Conservation (phyloP, 2,888 invertebrate genomes). For the Carterocephalus palaemon region DNA sequence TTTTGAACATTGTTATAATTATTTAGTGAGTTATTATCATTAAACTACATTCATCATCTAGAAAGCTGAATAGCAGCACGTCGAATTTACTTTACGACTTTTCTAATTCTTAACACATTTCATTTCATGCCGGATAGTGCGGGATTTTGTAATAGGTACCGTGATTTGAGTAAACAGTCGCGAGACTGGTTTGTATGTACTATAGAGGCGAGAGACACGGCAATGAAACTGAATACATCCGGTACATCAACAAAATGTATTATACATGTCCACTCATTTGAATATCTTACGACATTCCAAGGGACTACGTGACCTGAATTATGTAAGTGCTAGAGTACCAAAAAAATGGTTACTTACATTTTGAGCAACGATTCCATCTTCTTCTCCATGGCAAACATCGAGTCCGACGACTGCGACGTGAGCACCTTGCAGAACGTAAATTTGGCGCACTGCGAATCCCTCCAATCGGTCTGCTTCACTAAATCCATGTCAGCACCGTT, state of each 20-base stretch:
- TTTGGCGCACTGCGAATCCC: slow-evolving; percentile 87
- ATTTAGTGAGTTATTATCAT: no score
- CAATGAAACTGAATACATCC: slow-evolving; percentile 16
- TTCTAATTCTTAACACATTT: slow-evolving; percentile 20
- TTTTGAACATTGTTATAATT: no score
- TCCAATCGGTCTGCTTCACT: slow-evolving; percentile 81
- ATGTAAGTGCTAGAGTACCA: slow-evolving; percentile 24
- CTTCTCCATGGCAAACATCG: slow-evolving; percentile 87
- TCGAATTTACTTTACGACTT: slow-evolving; percentile 14
- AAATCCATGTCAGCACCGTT: slow-evolving; percentile 68
- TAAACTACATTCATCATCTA: no score
- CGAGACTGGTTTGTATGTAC: slow-evolving; percentile 11
- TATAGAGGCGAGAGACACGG: slow-evolving; percentile 5
- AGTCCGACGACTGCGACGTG: slow-evolving; percentile 83
- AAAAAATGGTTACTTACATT: slow-evolving; percentile 80
- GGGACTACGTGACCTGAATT: slow-evolving; percentile 7
- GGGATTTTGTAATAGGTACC: slow-evolving; percentile 16
- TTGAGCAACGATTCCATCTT: slow-evolving; percentile 85
- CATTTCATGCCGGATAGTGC: slow-evolving; percentile 8
- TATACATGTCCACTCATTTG: slow-evolving; percentile 6
- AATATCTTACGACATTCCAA: slow-evolving; percentile 9
- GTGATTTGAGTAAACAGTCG: slow-evolving; percentile 2
- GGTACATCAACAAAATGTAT: slow-evolving; percentile 12
- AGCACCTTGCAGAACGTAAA: slow-evolving; percentile 87
- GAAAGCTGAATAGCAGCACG: slow-evolving; percentile 30